phyloP scores from a whole-genome alignment of 2,797 vertebrate genomes.

The Chloroceryle amazona region DNA sequence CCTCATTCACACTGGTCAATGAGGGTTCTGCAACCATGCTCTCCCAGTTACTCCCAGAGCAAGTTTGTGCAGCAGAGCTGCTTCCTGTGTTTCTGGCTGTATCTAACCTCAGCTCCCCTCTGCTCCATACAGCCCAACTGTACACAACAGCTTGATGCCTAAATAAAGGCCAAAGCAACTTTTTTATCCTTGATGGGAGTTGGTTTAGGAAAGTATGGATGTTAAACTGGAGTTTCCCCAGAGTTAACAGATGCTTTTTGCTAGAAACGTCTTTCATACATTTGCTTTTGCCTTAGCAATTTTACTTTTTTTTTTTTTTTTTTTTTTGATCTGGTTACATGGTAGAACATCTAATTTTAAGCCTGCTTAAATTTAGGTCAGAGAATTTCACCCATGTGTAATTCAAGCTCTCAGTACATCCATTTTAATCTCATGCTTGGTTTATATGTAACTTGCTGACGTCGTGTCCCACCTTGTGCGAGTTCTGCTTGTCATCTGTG shows the following conservation, averaged over 20 bases:
- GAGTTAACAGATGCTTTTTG: neutral
- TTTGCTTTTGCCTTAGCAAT: neutral
- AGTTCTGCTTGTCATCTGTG: neutral
- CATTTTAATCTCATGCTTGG: neutral
- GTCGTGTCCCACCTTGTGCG: neutral
- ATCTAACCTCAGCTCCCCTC: neutral
- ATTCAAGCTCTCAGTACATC: neutral
- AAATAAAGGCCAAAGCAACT: neutral
- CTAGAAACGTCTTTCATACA: neutral
- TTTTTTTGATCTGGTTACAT: fast-evolving
- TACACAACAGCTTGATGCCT: neutral
- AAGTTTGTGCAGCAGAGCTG: fast-evolving
- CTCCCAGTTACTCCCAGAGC: neutral
- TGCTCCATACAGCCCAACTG: fast-evolving
- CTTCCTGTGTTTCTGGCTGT: neutral
- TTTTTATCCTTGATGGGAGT: neutral
- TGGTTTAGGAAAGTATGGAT: neutral
- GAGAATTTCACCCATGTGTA: neutral
- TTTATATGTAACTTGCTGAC: neutral
- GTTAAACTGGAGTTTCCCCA: neutral
- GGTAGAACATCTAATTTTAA: neutral
- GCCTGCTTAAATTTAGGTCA: neutral
- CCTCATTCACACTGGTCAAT: fast-evolving
- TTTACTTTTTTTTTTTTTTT: neutral
- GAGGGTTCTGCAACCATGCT: neutral